Evolutionary conservation across 1,140 invertebrate genomes (phyloP), one percentile per base, ranked within the genome.

Genomic region (honey bee (Apis mellifera)): DNA sequence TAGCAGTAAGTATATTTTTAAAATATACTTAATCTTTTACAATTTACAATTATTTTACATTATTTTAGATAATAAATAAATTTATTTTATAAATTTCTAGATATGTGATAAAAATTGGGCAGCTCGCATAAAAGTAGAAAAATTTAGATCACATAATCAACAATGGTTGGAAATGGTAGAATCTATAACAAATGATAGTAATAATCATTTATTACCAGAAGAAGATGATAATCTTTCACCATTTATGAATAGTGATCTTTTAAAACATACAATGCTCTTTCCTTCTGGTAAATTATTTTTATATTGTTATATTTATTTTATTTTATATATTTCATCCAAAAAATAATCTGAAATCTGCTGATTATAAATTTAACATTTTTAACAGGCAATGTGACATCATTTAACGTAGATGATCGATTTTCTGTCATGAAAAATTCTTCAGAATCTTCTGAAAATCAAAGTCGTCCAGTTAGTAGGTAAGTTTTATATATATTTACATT

Each of bases 121-220:
- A 5, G 96, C 96, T 55, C 96, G 98, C 86, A 99, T 99, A 78
- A 97, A 98, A 94, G 95, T 98, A 84, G 98, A 99, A 94, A 97
- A 98, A 89, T 99, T 99, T 92, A 95, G 98, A 32, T 98, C 97
- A 92, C 98, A 99, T 93, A 99, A 99, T 94, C 97, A 97, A 1
- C 98, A 99, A 91, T 99, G 99, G 99, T 93, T 99, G 69, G 98
- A 98, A 89, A 99, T 99, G 97, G 98, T 99, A 50, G 97, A 97
- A 91, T 95, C 94, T 73, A 93, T 95, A 78, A 94, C 95, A 48
- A 92, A 94, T 4, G 95, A 95, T 80, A 90, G 92, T 19, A 95
- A 95, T 0, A 94, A 94, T 82, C 93, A 94, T 85, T 94, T 95
- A 84, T 87, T 94, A 64, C 93, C 94, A 64, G 95, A 95, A 84